Evolutionary conservation across 2,113 vertebrate species (phyloP).

Genomic region (Helogale parvula): DNA sequence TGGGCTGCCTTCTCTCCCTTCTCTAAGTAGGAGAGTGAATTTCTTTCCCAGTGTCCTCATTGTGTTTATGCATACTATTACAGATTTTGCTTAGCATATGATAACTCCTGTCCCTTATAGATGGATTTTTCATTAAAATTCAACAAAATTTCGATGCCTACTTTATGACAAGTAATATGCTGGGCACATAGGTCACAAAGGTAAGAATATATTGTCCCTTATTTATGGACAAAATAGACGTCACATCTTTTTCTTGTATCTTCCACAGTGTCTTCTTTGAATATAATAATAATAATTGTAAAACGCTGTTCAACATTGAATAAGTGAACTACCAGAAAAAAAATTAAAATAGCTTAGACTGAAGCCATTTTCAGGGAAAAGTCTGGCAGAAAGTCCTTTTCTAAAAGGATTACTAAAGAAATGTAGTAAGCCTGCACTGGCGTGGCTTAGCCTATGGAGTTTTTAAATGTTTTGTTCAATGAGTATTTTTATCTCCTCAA

Average conservation of each 20-base stretch:
- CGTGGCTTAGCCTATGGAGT: not conserved
- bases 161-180: not conserved
- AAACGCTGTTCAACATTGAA: conserved; percentile 29
- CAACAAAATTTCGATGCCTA: not conserved
- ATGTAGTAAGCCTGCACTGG: conserved; percentile 15
- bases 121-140: conserved; percentile 27
- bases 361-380: conserved; percentile 53
- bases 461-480: not conserved
- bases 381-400: not conserved
- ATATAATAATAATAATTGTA: conserved; percentile 9
- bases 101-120: not conserved
- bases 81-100: not conserved
- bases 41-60: not conserved
- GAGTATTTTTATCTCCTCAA: conserved; percentile 39
- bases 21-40: not conserved
- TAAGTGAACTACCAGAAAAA: not conserved
- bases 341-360: not conserved
- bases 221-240: not conserved
- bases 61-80: not conserved
- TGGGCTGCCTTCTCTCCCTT: not conserved
- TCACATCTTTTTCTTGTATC: conserved; percentile 28
- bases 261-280: not conserved
- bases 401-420: conserved; percentile 51
- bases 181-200: not conserved
- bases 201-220: not conserved